Evolutionary conservation across 1,140 invertebrate species (phyloP), one percentile per base, ranked within the genome.

Genomic region (Dufourea novaeangliae): DNA sequence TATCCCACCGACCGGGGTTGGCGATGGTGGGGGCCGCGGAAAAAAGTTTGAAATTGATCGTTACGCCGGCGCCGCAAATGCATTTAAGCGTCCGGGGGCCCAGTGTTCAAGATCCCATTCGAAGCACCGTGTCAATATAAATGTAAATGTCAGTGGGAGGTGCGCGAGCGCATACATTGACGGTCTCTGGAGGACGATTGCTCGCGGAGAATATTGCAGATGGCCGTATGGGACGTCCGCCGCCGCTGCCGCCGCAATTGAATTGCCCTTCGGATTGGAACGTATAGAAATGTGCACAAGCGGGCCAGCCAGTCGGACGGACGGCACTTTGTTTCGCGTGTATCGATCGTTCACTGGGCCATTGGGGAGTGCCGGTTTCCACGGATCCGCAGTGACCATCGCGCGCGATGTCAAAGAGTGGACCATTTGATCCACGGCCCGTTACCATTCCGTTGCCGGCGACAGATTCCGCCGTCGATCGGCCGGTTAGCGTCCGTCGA

Each of bases 101-200:
- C 84, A 64, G 85, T 89, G 87, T 89, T 89, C 87, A 88, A 89
- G 84, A 88, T 88, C 86, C 78, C 71, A 88, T 88, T 87, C 74
- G 66, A 50, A 77, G 77, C 68, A 68, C 72, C 82, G 85, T 88
- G 89, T 91, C 89, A 90, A 91, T 91, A 91, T 91, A 91, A 90
- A 91, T 91, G 90, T 91, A 91, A 91, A 91, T 91, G 89, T 89
- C 89, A 89, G 88, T 87, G 83, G 74, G 68, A 80, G 80, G 57
- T 64, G 77, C 77, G 78, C 83, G 70, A 83, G 77, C 78, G 85
- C 85, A 85, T 88, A 89, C 76, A 88, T 86, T 82, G 82, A 82
- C 84, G 81, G 64, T 87, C 88, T 78, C 88, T 64, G 66, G 89
- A 86, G 89, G 81, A 87, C 88, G 79, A 89, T 90, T 90, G 81